A percentile compares a stretch with the other conserved stretches of the same genome.
These are phyloP conservation scores for Micrasema minimum DNA, from an alignment of 1,140 invertebrate species.

Conservation along the genomic window DNA sequence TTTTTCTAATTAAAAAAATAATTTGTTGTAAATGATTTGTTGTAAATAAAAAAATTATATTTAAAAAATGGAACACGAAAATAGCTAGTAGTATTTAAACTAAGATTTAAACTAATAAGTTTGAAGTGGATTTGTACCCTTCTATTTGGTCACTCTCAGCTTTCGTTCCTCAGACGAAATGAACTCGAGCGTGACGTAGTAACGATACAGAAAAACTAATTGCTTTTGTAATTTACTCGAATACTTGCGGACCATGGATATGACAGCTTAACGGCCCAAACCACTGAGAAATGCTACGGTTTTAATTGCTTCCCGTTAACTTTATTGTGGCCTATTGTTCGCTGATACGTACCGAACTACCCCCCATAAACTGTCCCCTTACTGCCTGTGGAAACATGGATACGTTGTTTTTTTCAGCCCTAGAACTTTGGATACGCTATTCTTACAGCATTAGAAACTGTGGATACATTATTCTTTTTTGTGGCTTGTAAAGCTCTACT, in stretches of 20 bases:
- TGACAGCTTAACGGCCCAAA: slow-evolving; percentile 50
- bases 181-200: neutral
- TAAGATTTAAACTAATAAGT: no score
- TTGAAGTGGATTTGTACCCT: no score
- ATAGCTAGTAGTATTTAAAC: no score
- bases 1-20: no score
- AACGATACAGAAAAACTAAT: slow-evolving; percentile 49
- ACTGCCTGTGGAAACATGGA: slow-evolving; percentile 16
- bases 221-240: slow-evolving; percentile 52
- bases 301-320: slow-evolving; percentile 48
- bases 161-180: slow-evolving; percentile 10
- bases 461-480: slow-evolving; percentile 16
- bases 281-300: slow-evolving; percentile 12
- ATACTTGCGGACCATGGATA: slow-evolving; percentile 50
- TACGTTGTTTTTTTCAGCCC: no score
- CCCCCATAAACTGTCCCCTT: slow-evolving; percentile 37
- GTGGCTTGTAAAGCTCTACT: slow-evolving; percentile 15
- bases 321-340: slow-evolving; percentile 50
- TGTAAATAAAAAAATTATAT: no score
- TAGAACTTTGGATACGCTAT: no score
- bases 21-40: no score
- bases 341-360: slow-evolving; percentile 46
- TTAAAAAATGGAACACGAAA: no score
- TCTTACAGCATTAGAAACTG: no score
- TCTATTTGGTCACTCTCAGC: no score